phyloP scores from a whole-genome alignment of 2,888 invertebrate genomes.

The Disparrhopalites patrizii region DNA sequence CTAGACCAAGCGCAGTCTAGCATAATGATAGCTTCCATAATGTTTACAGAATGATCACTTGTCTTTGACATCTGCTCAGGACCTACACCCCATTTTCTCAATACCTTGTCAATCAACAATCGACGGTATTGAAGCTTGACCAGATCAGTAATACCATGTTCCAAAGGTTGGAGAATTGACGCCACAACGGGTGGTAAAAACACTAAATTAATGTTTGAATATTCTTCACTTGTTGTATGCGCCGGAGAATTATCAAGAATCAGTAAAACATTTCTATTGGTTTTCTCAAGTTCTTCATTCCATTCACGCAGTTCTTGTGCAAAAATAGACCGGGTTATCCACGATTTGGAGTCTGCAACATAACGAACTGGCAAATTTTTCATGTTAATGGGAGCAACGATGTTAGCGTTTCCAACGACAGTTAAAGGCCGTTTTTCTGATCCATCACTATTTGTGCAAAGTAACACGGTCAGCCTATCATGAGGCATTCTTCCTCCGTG shows the following conservation, averaged over 20 bases:
- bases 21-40: conserved; percentile 21
- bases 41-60: background rate
- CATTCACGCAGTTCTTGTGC: conserved; percentile 26
- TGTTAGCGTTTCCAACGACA: conserved; percentile 29
- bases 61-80: conserved; percentile 1
- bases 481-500: conserved; percentile 32
- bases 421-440: conserved; percentile 32
- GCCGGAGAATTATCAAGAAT: conserved; percentile 33
- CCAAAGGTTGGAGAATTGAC: conserved; percentile 33
- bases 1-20: conserved; percentile 17
- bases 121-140: conserved; percentile 30
- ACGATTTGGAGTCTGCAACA: conserved; percentile 46
- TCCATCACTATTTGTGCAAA: conserved; percentile 35
- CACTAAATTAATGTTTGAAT: conserved; percentile 23
- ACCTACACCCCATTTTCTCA: background rate
- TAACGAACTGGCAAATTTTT: conserved; percentile 42
- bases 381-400: conserved; percentile 18
- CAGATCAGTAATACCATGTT: conserved; percentile 30
- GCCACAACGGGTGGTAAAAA: conserved; percentile 33
- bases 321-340: conserved; percentile 50
- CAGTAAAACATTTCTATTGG: conserved; percentile 29
- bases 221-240: conserved; percentile 21
- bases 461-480: conserved; percentile 32
- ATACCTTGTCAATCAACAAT: conserved; percentile 17
- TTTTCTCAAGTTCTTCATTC: conserved; percentile 17